Percentiles rank a stretch among this genome's conserved stretches.
phyloP scores from a whole-genome alignment of 2,888 invertebrate genomes.

The Galeruca laticollis region DNA sequence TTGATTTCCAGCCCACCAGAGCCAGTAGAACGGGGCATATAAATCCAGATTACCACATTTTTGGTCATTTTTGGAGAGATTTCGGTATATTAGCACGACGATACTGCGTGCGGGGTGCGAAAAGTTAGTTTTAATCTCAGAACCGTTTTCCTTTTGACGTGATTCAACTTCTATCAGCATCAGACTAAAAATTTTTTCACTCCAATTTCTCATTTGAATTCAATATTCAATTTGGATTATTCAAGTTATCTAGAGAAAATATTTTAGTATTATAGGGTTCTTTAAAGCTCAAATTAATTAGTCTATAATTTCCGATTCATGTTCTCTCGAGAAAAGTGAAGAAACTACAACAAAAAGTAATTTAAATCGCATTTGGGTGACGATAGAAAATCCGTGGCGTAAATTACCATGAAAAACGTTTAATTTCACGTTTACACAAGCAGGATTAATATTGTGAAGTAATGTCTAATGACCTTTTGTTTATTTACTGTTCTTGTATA shows the following conservation, averaged over 20 bases:
- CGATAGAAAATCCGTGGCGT: slow-evolving; percentile 88
- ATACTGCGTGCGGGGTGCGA: too few relatives aligned
- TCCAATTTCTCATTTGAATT: slow-evolving; percentile 54
- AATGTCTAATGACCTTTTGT: slow-evolving; percentile 22
- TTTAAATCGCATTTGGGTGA: slow-evolving; percentile 91
- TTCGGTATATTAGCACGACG: too few relatives aligned
- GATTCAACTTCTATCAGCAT: too few relatives aligned
- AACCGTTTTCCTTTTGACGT: too few relatives aligned
- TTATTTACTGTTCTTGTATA: too few relatives aligned
- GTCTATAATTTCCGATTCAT: slow-evolving; percentile 59
- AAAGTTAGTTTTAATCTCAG: too few relatives aligned
- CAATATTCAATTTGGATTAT: slow-evolving; percentile 45
- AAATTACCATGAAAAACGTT: slow-evolving; percentile 83
- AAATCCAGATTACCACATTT: too few relatives aligned
- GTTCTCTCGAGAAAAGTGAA: slow-evolving; percentile 80
- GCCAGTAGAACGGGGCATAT: too few relatives aligned
- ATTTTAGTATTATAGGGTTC: slow-evolving; percentile 53
- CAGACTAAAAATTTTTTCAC: too few relatives aligned
- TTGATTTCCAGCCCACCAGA: too few relatives aligned
- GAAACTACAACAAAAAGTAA: slow-evolving; percentile 88
- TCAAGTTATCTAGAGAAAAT: slow-evolving; percentile 52
- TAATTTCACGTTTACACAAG: neutral
- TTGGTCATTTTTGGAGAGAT: too few relatives aligned
- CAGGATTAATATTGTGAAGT: neutral
- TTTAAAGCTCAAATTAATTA: slow-evolving; percentile 60